phyloP scores from a whole-genome alignment of 2,797 vertebrate genomes.

The Chiloscyllium punctatum region DNA sequence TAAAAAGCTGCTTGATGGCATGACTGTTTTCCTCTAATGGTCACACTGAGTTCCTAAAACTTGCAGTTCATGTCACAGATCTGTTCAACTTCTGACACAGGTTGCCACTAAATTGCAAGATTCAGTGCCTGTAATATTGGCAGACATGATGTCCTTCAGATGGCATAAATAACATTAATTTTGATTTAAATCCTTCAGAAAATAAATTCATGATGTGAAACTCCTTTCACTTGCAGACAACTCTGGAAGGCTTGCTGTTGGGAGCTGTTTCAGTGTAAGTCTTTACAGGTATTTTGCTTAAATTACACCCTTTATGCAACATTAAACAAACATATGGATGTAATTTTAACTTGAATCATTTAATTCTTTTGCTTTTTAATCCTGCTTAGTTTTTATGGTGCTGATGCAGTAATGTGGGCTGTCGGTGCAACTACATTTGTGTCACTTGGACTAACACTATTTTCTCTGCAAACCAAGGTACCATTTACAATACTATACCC shows the following conservation, averaged over 20 bases:
- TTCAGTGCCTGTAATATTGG: neutral
- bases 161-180: neutral
- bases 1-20: neutral
- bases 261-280: conserved; percentile 69
- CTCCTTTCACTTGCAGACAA: conserved; percentile 54
- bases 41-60: neutral
- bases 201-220: neutral
- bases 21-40: neutral
- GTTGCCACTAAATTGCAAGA: neutral
- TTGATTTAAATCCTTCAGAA: neutral
- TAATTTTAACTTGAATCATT: neutral
- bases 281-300: conserved; percentile 31
- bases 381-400: conserved; percentile 57
- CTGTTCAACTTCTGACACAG: neutral
- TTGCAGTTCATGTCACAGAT: neutral
- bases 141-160: neutral
- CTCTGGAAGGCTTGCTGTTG: conserved; percentile 66
- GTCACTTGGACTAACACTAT: conserved; percentile 61
- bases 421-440: conserved; percentile 62
- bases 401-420: conserved; percentile 66
- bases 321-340: neutral
- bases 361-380: neutral
- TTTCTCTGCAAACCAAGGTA: conserved; percentile 75
- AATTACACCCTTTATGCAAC: neutral
- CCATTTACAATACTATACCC: conserved; percentile 39